phyloP scores from a whole-genome alignment of 2,888 invertebrate genomes.

The Danaus chrysippus region DNA sequence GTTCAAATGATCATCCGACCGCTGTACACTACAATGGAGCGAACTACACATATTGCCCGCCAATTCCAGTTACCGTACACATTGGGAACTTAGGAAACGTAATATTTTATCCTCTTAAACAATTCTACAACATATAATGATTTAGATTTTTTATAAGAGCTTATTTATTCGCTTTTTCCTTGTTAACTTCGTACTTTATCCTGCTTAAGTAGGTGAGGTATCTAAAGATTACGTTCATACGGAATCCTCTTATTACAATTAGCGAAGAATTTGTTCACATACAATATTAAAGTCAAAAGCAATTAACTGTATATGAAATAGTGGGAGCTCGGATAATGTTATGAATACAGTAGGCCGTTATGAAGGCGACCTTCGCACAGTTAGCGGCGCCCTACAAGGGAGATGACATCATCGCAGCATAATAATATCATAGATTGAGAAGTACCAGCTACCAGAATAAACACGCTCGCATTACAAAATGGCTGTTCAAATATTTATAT shows the following conservation, averaged over 20 bases:
- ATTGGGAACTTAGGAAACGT: conserved; percentile 3
- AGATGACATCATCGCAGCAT: conserved; percentile 23
- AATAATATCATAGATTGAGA: conserved; percentile 12
- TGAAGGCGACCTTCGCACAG: conserved; percentile 19
- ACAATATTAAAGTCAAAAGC: too few species aligned
- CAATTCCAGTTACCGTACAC: conserved; percentile 31
- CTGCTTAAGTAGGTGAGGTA: too few species aligned
- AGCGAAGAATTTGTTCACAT: background rate
- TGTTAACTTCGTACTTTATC: too few species aligned
- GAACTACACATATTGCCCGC: conserved; percentile 37
- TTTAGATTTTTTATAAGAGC: too few species aligned
- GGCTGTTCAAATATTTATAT: background rate
- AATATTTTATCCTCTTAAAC: too few species aligned
- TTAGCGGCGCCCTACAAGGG: conserved; percentile 18
- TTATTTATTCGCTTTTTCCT: too few species aligned
- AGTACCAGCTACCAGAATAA: background rate
- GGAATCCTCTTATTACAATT: too few species aligned
- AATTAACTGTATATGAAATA: too few species aligned
- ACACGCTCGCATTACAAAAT: background rate
- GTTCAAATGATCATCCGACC: conserved; percentile 31
- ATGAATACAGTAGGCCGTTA: too few species aligned
- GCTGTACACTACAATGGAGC: conserved; percentile 31
- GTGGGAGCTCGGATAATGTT: too few species aligned
- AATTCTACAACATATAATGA: too few species aligned
- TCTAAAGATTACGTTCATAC: too few species aligned